phyloP scores from a whole-genome alignment of 1,140 invertebrate genomes.

The Zophobas morio region DNA sequence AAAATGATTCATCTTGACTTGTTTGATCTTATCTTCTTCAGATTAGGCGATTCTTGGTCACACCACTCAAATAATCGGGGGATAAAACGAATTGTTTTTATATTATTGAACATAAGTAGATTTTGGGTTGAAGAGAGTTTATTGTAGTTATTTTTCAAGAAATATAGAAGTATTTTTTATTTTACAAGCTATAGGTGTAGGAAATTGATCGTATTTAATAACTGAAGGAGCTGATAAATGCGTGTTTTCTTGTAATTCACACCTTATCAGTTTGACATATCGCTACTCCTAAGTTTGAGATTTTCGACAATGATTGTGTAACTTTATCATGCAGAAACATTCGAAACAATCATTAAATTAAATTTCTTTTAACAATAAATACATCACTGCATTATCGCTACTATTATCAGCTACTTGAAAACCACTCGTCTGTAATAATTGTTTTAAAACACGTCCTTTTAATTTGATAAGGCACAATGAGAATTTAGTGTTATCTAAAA shows the following conservation, averaged over 20 bases:
- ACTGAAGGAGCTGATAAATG: too few species aligned
- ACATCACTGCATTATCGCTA: background rate
- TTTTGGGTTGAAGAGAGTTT: conserved; percentile 50
- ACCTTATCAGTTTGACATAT: too few species aligned
- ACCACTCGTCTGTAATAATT: background rate
- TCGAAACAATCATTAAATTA: background rate
- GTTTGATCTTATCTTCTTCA: background rate
- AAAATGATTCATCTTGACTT: conserved; percentile 4
- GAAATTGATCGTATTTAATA: too few species aligned
- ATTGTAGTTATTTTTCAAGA: too few species aligned
- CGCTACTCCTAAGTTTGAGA: too few species aligned
- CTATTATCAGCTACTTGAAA: conserved; percentile 3
- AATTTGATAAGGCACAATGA: too few species aligned
- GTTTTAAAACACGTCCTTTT: background rate
- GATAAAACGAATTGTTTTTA: conserved; percentile 79
- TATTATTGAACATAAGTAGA: conserved; percentile 75
- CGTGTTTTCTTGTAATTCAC: too few species aligned
- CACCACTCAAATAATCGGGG: conserved; percentile 65
- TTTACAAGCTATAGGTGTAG: too few species aligned
- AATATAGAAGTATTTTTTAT: too few species aligned
- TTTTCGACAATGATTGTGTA: conserved; percentile 43
- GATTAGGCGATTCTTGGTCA: conserved; percentile 66
- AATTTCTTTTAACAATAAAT: too few species aligned
- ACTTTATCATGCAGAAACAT: conserved; percentile 50
- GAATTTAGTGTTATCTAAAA: too few species aligned